Evolutionary conservation across 1,140 invertebrate species (phyloP).

Genomic region (Trichoplusia ni): DNA sequence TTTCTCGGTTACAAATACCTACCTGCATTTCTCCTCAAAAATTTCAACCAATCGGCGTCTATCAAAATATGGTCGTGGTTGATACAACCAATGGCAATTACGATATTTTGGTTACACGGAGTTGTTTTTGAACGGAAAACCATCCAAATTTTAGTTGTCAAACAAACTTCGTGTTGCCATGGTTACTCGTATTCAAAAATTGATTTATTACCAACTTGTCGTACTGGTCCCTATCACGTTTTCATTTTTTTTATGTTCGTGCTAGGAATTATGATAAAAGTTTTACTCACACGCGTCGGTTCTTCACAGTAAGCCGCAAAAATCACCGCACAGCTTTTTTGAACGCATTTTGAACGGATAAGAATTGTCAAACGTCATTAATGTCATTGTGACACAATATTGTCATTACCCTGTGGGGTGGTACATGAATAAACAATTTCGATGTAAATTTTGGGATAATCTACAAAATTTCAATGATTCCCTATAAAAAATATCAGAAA

Average conservation of each 20-base stretch:
- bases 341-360: neutral
- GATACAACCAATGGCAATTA: neutral
- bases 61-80: too few species aligned
- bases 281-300: too few species aligned
- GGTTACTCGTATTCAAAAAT: constrained; percentile 19
- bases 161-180: constrained; percentile 40
- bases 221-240: too few species aligned
- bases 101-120: neutral
- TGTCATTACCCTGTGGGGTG: neutral
- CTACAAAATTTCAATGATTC: constrained; percentile 11
- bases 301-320: too few species aligned
- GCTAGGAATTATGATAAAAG: too few species aligned
- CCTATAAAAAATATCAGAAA: neutral
- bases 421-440: neutral
- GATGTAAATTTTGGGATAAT: neutral
- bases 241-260: too few species aligned
- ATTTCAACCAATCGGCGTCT: constrained; percentile 18
- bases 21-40: too few species aligned
- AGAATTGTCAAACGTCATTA: too few species aligned
- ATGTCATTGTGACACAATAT: neutral
- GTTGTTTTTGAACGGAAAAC: constrained; percentile 9
- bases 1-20: neutral
- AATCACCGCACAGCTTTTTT: too few species aligned
- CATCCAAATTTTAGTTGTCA: constrained; percentile 26
- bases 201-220: too few species aligned